These are phyloP conservation scores for Alectoris magna DNA, from an alignment of 2,797 vertebrate species.

Conservation along the genomic window DNA sequence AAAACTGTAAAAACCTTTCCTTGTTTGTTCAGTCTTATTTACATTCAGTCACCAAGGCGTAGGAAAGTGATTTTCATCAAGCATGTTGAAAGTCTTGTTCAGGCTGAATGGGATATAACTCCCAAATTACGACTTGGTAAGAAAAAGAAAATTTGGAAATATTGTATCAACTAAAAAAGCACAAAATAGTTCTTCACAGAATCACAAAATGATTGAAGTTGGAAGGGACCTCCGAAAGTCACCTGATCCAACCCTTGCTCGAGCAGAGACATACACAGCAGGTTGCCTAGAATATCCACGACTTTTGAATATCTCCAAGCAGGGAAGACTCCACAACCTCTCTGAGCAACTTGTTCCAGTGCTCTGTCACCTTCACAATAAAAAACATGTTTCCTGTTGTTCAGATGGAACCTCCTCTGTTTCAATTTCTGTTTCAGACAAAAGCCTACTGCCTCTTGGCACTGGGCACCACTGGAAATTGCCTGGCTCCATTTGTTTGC, in stretches of 20 bases:
- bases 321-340: neutral
- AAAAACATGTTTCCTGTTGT: neutral
- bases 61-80: neutral
- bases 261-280: neutral
- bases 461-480: neutral
- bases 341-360: neutral
- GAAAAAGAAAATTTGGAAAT: neutral
- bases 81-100: neutral
- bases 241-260: neutral
- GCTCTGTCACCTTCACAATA: neutral
- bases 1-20: neutral
- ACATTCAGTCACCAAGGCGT: neutral
- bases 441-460: neutral
- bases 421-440: neutral
- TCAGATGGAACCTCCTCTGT: neutral
- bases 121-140: neutral
- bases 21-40: neutral
- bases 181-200: neutral
- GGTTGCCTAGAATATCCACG: neutral
- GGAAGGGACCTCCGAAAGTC: neutral
- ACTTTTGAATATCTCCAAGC: neutral
- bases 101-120: neutral
- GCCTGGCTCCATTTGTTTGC: neutral
- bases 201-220: neutral
- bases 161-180: neutral